A percentile compares a stretch with the other conserved stretches of the same genome.
phyloP scores from a whole-genome alignment of 1,140 invertebrate species.

The Lepidurus couesii region DNA sequence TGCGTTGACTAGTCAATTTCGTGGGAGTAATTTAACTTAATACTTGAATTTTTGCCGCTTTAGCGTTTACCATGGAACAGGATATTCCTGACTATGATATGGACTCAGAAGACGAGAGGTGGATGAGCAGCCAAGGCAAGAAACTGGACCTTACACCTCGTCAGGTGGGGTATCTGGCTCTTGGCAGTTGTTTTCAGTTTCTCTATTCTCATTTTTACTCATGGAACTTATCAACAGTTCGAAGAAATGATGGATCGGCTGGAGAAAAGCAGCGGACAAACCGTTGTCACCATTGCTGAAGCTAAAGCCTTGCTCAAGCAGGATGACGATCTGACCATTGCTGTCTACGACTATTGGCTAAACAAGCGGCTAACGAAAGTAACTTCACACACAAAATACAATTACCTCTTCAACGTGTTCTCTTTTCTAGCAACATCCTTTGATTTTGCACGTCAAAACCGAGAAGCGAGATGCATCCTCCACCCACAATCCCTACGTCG shows the following conservation, averaged over 20 bases:
- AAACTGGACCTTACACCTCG: slow-evolving; percentile 70
- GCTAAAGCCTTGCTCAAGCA: slow-evolving; percentile 88
- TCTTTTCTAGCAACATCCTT: slow-evolving; percentile 69
- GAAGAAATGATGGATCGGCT: slow-evolving; percentile 98
- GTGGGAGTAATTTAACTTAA: background rate
- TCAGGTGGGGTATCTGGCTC: slow-evolving; percentile 44
- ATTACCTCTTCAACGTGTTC: slow-evolving; percentile 29
- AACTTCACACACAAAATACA: slow-evolving; percentile 38
- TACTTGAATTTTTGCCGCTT: slow-evolving; percentile 38
- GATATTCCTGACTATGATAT: slow-evolving; percentile 99
- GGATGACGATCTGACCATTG: slow-evolving; percentile 86
- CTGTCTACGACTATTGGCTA: slow-evolving; percentile 98
- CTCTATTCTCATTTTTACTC: slow-evolving; percentile 29
- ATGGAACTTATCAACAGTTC: slow-evolving; percentile 57
- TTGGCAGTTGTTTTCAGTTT: slow-evolving; percentile 28
- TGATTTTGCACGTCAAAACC: slow-evolving; percentile 88
- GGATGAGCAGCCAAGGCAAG: slow-evolving; percentile 76
- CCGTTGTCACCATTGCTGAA: slow-evolving; percentile 87
- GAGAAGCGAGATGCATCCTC: slow-evolving; percentile 73
- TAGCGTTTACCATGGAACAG: slow-evolving; percentile 88
- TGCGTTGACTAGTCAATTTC: background rate
- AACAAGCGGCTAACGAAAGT: slow-evolving; percentile 89
- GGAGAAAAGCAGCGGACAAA: slow-evolving; percentile 93
- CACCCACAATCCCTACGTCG: slow-evolving; percentile 94
- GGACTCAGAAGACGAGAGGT: slow-evolving; percentile 94